Evolutionary conservation across 2,888 invertebrate species (phyloP).

Genomic region (Eupithecia pulchellata): DNA sequence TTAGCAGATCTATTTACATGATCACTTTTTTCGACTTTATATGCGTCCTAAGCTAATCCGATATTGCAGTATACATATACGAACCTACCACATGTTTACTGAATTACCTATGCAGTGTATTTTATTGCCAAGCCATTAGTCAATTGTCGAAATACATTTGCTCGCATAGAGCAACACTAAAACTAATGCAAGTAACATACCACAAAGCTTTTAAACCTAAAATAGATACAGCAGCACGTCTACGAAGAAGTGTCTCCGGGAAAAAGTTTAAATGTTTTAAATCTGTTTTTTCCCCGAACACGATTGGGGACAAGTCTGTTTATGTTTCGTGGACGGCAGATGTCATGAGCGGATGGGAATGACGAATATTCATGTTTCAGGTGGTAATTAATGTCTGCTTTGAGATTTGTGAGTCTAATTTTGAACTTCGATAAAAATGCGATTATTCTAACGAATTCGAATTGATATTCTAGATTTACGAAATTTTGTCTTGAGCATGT

Average conservation of each 20-base stretch:
- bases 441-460: too few species aligned
- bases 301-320: slow-evolving; percentile 78
- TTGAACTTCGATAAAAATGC: not conserved
- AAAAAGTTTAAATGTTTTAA: slow-evolving; percentile 69
- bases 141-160: slow-evolving; percentile 19
- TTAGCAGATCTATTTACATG: not conserved
- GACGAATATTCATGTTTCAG: slow-evolving; percentile 26
- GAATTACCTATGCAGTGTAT: not conserved
- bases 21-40: not conserved
- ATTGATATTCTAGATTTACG: not conserved
- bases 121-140: slow-evolving; percentile 15
- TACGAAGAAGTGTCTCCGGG: slow-evolving; percentile 70
- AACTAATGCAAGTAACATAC: slow-evolving; percentile 28
- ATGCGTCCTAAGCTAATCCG: not conserved
- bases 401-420: not conserved
- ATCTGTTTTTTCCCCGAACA: slow-evolving; percentile 76
- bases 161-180: slow-evolving; percentile 8
- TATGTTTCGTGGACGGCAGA: slow-evolving; percentile 67
- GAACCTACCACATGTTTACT: not conserved
- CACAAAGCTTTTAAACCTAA: slow-evolving; percentile 36
- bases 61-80: not conserved
- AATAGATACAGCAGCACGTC: slow-evolving; percentile 52
- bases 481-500: not conserved
- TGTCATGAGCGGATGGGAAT: slow-evolving; percentile 64
- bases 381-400: slow-evolving; percentile 26